Conservation (phyloP, 2,888 invertebrate genomes). For the Vannuccia rotundouncinata region DNA sequence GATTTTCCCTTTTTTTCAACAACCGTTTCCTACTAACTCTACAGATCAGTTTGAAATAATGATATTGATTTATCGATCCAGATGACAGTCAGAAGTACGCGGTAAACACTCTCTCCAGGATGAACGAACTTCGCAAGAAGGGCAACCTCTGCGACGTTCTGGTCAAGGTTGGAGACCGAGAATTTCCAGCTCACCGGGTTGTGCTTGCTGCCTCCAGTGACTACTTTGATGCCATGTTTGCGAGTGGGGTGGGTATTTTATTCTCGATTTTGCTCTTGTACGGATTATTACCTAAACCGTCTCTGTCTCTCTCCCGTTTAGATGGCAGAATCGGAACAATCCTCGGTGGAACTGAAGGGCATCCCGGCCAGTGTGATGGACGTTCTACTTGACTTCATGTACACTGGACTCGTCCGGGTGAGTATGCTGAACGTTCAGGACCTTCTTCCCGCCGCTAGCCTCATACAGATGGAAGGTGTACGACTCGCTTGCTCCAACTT, state of each 20-base stretch:
- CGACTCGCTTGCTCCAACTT: conserved; percentile 53
- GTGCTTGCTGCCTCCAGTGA: conserved; percentile 55
- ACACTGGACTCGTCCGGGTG: conserved; percentile 53
- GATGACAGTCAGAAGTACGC: conserved; percentile 35
- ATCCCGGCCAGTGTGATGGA: conserved; percentile 51
- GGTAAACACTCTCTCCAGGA: conserved; percentile 47
- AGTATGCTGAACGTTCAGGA: conserved; percentile 56
- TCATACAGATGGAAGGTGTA: conserved; percentile 54
- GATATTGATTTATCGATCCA: neutral
- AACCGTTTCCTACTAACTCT: neutral
- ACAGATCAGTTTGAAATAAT: neutral
- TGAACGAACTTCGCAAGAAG: conserved; percentile 53
- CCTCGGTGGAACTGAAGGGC: conserved; percentile 49
- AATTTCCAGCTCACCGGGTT: conserved; percentile 53
- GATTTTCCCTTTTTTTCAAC: too few species aligned
- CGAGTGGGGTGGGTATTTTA: conserved; percentile 48
- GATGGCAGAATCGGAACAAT: conserved; percentile 51
- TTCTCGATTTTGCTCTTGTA: neutral
- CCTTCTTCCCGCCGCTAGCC: conserved; percentile 54
- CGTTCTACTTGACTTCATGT: conserved; percentile 53
- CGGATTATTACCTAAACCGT: neutral
- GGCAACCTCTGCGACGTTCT: conserved; percentile 52
- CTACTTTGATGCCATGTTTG: conserved; percentile 56
- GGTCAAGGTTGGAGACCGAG: conserved; percentile 48
- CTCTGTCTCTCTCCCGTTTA: conserved; percentile 40